Conservation (phyloP, 2,888 invertebrate genomes). For the Crepidodera aurea region DNA sequence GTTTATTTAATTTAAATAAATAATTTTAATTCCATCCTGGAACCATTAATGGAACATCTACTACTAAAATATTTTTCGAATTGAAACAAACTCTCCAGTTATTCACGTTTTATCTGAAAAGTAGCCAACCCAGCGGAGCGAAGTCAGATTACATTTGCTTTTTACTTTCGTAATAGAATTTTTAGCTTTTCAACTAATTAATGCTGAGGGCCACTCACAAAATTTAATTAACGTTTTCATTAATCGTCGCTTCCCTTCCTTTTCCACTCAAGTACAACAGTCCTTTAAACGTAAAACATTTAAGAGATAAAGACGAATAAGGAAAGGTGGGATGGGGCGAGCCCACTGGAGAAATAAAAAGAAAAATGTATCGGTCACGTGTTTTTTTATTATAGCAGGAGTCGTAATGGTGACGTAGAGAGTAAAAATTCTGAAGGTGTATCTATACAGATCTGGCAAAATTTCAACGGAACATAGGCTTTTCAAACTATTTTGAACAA, state of each 20-base stretch:
- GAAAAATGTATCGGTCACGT: too few species aligned
- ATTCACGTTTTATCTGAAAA: background rate
- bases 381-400: too few species aligned
- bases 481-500: too few species aligned
- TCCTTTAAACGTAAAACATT: slow-evolving; percentile 10
- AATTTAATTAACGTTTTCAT: slow-evolving; percentile 18
- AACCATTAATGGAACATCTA: too few species aligned
- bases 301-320: background rate
- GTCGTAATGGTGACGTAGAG: too few species aligned
- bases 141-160: slow-evolving; percentile 2
- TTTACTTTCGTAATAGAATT: background rate
- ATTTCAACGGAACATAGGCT: too few species aligned
- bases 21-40: too few species aligned
- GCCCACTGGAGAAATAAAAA: background rate
- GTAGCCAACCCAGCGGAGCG: background rate
- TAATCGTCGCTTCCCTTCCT: slow-evolving; percentile 2
- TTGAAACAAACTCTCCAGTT: too few species aligned
- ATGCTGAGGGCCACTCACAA: slow-evolving; percentile 1
- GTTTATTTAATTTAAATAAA: too few species aligned
- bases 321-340: background rate
- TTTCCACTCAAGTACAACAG: slow-evolving; percentile 2
- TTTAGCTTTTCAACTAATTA: slow-evolving; percentile 14
- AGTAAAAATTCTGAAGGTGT: too few species aligned
- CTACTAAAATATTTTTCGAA: too few species aligned
- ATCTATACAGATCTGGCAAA: too few species aligned